Evolutionary conservation across 53 echinoderm and acorn worm genomes (phyloP), one percentile per base, ranked within the genome.

Genomic region (Astropecten irregularis): DNA sequence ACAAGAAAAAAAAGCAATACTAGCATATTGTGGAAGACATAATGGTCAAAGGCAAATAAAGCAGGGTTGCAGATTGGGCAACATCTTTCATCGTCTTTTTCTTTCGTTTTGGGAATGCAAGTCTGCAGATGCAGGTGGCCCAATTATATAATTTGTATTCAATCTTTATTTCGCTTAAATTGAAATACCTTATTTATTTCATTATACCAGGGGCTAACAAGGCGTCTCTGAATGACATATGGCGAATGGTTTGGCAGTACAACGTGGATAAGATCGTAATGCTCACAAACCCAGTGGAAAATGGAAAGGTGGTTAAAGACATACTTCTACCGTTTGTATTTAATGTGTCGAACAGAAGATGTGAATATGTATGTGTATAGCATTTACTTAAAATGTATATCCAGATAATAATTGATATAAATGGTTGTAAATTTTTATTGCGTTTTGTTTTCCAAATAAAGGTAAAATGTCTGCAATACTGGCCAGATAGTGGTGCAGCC

Each of bases 191-290:
- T 8, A 42, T 42, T 11, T n/a, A n/a, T n/a, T 42, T 42, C 22
- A 54, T 54, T 21, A 16, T 32, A 16, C 2, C 26, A 94, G 94
- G 94, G 51, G 90, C 91, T 7, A 69, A 89, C 18, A 72, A 88
- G 15, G 77, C 85, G 29, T 79, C 91, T 8, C 57, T 91, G 13
- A 65, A 44, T 9, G 91, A 90, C 54, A 91, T 94, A 46, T 93
- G 93, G 93, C 61, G 93, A 36, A 93, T 93, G 93, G 40, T 94
- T 5, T 94, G 94, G 94, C 91, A 94, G 52, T 64, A 84, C 37
- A 82, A 83, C 26, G 66, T 83, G 38, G 87, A 69, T n/a, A 79
- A 84, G 20, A 90, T 93, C 33, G 86, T 93, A 39, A 94, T 94
- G 94, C 83, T 94, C 21, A 89, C 94, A 0, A 94, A 94, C 22